phyloP scores from a whole-genome alignment of 2,888 invertebrate species.

The Mesorhabditis belari region DNA sequence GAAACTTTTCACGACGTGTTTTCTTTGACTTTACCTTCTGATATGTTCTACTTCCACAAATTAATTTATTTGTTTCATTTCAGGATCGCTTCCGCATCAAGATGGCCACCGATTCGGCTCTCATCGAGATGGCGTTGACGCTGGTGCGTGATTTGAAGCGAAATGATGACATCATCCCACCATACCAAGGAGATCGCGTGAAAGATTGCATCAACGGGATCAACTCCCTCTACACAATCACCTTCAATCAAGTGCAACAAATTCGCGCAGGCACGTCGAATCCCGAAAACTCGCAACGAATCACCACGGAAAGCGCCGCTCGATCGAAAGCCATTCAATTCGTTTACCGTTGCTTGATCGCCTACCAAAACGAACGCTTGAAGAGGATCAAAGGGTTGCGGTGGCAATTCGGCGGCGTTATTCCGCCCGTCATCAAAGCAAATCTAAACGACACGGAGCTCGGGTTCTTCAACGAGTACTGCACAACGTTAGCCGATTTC shows the following conservation, averaged over 20 bases:
- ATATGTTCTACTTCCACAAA: too few species aligned
- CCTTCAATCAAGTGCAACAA: background rate
- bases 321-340: background rate
- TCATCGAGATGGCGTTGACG: background rate
- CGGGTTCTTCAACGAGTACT: conserved; percentile 78
- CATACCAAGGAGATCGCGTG: background rate
- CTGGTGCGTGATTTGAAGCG: background rate
- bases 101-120: too few species aligned
- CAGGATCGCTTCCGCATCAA: too few species aligned
- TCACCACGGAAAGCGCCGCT: background rate
- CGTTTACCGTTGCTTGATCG: conserved; percentile 69
- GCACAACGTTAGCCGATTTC: conserved; percentile 53
- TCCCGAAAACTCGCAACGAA: background rate
- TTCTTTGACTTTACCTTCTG: too few species aligned
- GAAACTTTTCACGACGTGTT: too few species aligned
- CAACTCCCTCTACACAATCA: background rate
- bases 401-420: conserved; percentile 92
- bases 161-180: background rate
- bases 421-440: conserved; percentile 73
- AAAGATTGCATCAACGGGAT: background rate
- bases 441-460: conserved; percentile 54
- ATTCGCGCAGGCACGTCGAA: too few species aligned
- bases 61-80: too few species aligned
- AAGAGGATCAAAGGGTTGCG: conserved; percentile 74
- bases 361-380: conserved; percentile 69